Evolutionary conservation across 1,140 invertebrate genomes (phyloP).

Genomic region (Orius insidiosus): DNA sequence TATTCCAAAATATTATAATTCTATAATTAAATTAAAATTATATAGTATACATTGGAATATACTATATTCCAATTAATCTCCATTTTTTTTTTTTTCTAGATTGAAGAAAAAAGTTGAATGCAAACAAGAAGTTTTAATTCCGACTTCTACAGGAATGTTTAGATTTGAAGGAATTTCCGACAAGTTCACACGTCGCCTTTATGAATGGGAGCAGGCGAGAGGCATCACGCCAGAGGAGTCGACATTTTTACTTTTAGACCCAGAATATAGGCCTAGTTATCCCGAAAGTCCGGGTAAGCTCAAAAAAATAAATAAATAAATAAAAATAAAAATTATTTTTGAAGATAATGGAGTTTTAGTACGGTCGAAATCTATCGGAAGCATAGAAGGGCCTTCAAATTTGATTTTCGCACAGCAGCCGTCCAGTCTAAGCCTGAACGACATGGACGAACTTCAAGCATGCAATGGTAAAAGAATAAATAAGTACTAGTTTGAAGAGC

Average conservation of each 20-base stretch:
- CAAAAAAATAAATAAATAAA: not conserved
- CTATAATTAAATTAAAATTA: too few relatives aligned
- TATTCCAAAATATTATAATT: too few relatives aligned
- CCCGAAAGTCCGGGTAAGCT: slow-evolving; percentile 7
- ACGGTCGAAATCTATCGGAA: slow-evolving; percentile 53
- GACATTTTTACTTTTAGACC: slow-evolving; percentile 54
- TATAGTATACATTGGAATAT: too few relatives aligned
- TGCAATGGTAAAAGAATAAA: too few relatives aligned
- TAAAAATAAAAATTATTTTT: slow-evolving; percentile 1
- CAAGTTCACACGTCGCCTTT: slow-evolving; percentile 72
- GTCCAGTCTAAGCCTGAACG: slow-evolving; percentile 52
- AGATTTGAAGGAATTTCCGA: slow-evolving; percentile 70
- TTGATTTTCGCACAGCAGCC: slow-evolving; percentile 36
- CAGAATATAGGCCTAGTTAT: slow-evolving; percentile 30
- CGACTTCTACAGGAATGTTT: slow-evolving; percentile 62
- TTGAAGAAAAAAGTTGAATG: slow-evolving; percentile 49
- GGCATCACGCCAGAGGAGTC: slow-evolving; percentile 64
- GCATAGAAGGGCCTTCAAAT: slow-evolving; percentile 30
- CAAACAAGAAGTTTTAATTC: slow-evolving; percentile 60
- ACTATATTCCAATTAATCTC: too few relatives aligned
- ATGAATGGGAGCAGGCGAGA: slow-evolving; percentile 75
- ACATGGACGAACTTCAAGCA: slow-evolving; percentile 21
- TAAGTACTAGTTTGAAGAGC: too few relatives aligned
- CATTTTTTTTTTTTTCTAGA: slow-evolving; percentile 25
- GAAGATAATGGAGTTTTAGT: slow-evolving; percentile 21